Evolutionary conservation across 1,140 invertebrate species (phyloP), one percentile per base, ranked within the genome.

Genomic region (Hycleus phaleratus): DNA sequence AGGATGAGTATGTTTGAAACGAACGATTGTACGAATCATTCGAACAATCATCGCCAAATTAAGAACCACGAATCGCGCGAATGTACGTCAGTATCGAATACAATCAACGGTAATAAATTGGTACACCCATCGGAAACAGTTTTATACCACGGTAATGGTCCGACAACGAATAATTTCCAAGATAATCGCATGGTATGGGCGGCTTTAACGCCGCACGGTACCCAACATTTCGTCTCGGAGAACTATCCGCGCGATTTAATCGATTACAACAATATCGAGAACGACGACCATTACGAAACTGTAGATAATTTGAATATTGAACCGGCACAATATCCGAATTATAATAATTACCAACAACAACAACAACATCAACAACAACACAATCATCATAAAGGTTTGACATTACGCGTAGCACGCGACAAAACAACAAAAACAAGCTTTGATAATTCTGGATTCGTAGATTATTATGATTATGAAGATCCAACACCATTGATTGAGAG

Each of bases 131-230:
- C 67, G 1, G 69, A 73, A 39, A 47, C 65, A 0, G 66, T 64
- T 2, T 54, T 72, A 26, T 72, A 71, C 56, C 66, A 70, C 47
- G 67, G 68, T 24, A 26, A n/a, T n/a, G 25, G 3, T 60, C 32
- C 32, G 7, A 32, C 63, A 4, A 55, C 63, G 5, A 67, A 46
- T 47, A 12, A 69, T 8, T 18, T 18, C 18, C 67, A 74, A 4
- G 82, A 85, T 68, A 82, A 82, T 4, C 75, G 85, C n/a, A 83
- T 89, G 11, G 80, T 91, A 25, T 92, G 89, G 89, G 88, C 90
- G 1, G 88, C 88, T 0, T 73, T 92, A 5, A 91, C 88, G 3
- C 88, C 90, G 0, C 78, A 87, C 11, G 89, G 88, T 12, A 90
- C 88, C 0, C 79, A 78, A 49, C 82, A 85, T 66, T 85, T 84